Conservation (phyloP, 2,113 vertebrate genomes). For the Corythoichthys haematopterus region DNA sequence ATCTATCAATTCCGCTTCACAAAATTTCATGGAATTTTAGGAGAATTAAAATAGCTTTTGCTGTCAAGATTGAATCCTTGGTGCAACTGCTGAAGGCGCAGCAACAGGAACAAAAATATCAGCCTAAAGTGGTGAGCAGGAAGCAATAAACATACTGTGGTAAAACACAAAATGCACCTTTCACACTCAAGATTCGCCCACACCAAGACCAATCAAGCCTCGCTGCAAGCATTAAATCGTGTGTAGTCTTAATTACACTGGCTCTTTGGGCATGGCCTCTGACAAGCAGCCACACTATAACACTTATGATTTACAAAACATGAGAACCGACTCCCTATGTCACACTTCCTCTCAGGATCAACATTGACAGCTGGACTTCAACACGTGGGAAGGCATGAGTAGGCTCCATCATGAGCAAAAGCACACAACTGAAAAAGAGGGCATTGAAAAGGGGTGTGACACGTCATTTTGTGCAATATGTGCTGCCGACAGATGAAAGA, state of each 20-base stretch:
- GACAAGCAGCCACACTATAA: conserved; percentile 53
- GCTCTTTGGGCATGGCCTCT: conserved; percentile 23
- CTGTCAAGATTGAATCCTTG: not conserved
- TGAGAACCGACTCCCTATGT: conserved; percentile 28
- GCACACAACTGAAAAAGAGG: conserved; percentile 8
- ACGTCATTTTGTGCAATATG: not conserved
- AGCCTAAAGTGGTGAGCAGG: not conserved
- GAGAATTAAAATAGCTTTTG: not conserved
- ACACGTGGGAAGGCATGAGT: conserved; percentile 27
- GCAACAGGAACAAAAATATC: not conserved
- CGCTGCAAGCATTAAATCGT: not conserved
- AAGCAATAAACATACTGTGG: not conserved
- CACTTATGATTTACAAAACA: conserved; percentile 58
- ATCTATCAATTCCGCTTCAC: not conserved
- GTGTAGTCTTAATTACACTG: not conserved
- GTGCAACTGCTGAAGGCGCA: not conserved
- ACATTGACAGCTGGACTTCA: conserved; percentile 47
- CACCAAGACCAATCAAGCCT: not conserved
- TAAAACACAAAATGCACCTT: not conserved
- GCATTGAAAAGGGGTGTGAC: not conserved
- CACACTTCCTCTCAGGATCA: conserved; percentile 48
- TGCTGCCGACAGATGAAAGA: conserved; percentile 6
- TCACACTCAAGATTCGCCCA: not conserved
- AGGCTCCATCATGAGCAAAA: conserved; percentile 15
- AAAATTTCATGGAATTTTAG: not conserved